Percentiles rank a stretch among this genome's conserved stretches.
phyloP scores from a whole-genome alignment of 1,140 invertebrate species.

The Apis cerana region DNA sequence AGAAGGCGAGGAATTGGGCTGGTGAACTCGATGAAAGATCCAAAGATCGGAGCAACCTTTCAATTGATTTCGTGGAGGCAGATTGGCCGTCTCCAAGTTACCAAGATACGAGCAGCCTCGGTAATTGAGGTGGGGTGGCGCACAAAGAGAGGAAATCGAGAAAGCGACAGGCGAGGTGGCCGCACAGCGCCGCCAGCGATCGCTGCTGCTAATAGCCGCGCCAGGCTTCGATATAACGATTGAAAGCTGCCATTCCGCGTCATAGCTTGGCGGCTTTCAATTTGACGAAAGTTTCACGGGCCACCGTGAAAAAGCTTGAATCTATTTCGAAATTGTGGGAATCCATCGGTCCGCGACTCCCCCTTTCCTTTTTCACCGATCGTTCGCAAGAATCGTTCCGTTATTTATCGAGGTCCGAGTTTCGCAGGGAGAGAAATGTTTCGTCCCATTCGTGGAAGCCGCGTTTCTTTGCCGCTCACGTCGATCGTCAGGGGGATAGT shows the following conservation, averaged over 20 bases:
- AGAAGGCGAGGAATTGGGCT: neutral
- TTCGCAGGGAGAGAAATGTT: neutral
- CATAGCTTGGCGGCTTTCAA: slow-evolving; percentile 47
- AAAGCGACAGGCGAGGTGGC: slow-evolving; percentile 53
- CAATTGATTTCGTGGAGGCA: slow-evolving; percentile 56
- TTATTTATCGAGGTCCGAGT: neutral
- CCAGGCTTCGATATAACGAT: slow-evolving; percentile 55
- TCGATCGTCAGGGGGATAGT: neutral
- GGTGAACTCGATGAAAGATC: neutral
- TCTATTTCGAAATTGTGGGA: neutral
- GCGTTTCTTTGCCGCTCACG: neutral
- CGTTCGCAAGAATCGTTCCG: neutral
- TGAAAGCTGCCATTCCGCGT: slow-evolving; percentile 44
- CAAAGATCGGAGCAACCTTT: neutral
- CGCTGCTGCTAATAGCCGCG: slow-evolving; percentile 48
- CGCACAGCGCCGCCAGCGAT: slow-evolving; percentile 31
- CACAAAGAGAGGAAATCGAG: slow-evolving; percentile 48
- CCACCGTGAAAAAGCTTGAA: slow-evolving; percentile 8
- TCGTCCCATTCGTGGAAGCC: neutral
- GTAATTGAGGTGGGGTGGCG: slow-evolving; percentile 54
- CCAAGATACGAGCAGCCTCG: slow-evolving; percentile 49
- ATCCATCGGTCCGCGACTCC: neutral
- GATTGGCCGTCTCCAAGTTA: slow-evolving; percentile 60
- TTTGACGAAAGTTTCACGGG: slow-evolving; percentile 48
- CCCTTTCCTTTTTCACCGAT: neutral